A percentile compares a stretch with the other conserved stretches of the same genome.
These are phyloP conservation scores for Streblospio benedicti DNA, from an alignment of 1,140 invertebrate species.

Conservation along the genomic window DNA sequence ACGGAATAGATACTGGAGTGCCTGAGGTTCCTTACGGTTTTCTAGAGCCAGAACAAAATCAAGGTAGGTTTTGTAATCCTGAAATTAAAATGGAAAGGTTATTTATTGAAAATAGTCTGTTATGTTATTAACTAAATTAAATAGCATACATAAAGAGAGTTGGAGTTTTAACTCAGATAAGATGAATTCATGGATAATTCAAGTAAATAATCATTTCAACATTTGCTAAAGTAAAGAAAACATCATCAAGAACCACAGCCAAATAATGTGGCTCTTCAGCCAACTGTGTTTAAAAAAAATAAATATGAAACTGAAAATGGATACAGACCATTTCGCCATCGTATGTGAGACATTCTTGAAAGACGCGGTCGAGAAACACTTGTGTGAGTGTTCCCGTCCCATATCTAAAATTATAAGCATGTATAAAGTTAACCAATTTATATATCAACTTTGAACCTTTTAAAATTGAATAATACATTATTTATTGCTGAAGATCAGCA, in stretches of 20 bases:
- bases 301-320: conserved; percentile 12
- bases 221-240: no score
- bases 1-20: conserved; percentile 82
- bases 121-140: conserved; percentile 4
- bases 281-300: no score
- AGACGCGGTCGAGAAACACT: conserved; percentile 84
- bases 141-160: no score
- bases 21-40: conserved; percentile 81
- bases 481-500: no score
- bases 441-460: no score
- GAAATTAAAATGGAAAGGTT: conserved; percentile 17
- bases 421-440: neutral
- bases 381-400: conserved; percentile 83
- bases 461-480: no score
- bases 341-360: conserved; percentile 90
- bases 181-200: no score
- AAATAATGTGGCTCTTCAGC: no score
- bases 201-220: no score
- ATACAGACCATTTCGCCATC: conserved; percentile 81
- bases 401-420: conserved; percentile 53
- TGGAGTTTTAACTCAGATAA: no score
- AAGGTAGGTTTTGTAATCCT: conserved; percentile 91
- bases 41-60: conserved; percentile 90
- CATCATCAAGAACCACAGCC: no score
- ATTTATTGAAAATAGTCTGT: neutral